Percentiles rank a stretch among this genome's conserved stretches.
Evolutionary conservation across 2,113 vertebrate species (phyloP).

Genomic region (Pterophyllum scalare): DNA sequence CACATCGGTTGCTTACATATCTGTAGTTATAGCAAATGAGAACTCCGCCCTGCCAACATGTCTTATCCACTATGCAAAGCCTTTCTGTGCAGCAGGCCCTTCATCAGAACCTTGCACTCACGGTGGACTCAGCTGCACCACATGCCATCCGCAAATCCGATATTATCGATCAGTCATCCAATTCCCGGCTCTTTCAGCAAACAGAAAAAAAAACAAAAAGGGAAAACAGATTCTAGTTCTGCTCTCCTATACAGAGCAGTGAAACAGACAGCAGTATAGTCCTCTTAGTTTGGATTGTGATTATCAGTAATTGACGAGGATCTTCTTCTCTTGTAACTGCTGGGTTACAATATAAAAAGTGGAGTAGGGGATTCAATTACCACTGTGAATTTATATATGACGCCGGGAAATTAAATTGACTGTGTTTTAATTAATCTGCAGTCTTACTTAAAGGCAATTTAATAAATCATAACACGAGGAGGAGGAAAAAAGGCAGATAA

Average conservation of each 20-base stretch:
- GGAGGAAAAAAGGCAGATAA: slow-evolving; percentile 26
- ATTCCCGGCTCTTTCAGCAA: slow-evolving; percentile 78
- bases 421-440: slow-evolving; percentile 84
- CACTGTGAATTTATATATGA: slow-evolving; percentile 74
- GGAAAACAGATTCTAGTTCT: slow-evolving; percentile 65
- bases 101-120: slow-evolving; percentile 76
- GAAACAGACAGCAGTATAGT: slow-evolving; percentile 55
- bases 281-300: slow-evolving; percentile 53
- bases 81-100: slow-evolving; percentile 53
- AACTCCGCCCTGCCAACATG: slow-evolving; percentile 58
- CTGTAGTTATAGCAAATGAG: slow-evolving; percentile 35
- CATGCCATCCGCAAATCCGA: slow-evolving; percentile 78
- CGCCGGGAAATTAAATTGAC: slow-evolving; percentile 78
- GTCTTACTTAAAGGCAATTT: slow-evolving; percentile 84
- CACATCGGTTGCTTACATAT: slow-evolving; percentile 46
- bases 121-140: slow-evolving; percentile 72
- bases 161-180: slow-evolving; percentile 78
- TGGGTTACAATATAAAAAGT: slow-evolving; percentile 65
- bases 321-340: slow-evolving; percentile 62
- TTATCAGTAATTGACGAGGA: slow-evolving; percentile 65
- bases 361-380: slow-evolving; percentile 78
- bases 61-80: slow-evolving; percentile 69
- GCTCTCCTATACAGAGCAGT: slow-evolving; percentile 45
- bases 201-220: slow-evolving; percentile 32
- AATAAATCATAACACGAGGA: slow-evolving; percentile 76